Conservation (phyloP, 2,888 invertebrate genomes). For the Folsomia candida region DNA sequence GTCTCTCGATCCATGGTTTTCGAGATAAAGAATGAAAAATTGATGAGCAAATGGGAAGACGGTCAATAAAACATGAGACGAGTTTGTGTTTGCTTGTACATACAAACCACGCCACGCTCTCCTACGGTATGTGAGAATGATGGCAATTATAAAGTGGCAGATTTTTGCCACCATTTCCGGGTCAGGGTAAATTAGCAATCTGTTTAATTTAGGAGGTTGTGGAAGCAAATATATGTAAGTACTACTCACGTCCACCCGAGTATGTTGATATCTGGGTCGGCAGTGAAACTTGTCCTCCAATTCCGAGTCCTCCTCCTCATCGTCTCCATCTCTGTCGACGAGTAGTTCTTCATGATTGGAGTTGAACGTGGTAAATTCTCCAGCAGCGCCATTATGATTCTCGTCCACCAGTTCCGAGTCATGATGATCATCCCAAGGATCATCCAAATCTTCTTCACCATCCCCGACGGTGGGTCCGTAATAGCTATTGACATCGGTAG, state of each 20-base stretch:
- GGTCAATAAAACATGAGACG: background rate
- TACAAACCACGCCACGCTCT: slow-evolving; percentile 10
- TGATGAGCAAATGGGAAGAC: slow-evolving; percentile 4
- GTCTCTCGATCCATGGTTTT: no score
- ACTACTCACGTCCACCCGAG: slow-evolving; percentile 70
- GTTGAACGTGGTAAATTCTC: slow-evolving; percentile 11
- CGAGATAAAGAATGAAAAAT: slow-evolving; percentile 15
- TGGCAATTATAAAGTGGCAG: background rate
- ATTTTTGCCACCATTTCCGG: background rate
- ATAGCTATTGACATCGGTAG: slow-evolving; percentile 24
- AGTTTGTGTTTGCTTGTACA: slow-evolving; percentile 17
- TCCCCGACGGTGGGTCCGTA: slow-evolving; percentile 25
- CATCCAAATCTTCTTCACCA: slow-evolving; percentile 33
- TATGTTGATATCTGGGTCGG: slow-evolving; percentile 83
- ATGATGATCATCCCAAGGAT: slow-evolving; percentile 44
- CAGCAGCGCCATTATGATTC: slow-evolving; percentile 24
- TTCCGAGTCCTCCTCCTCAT: slow-evolving; percentile 43
- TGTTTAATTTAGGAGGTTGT: background rate
- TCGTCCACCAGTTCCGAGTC: slow-evolving; percentile 25
- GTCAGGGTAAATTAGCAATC: background rate
- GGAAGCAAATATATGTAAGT: no score
- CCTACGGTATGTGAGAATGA: slow-evolving; percentile 10
- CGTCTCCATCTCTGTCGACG: slow-evolving; percentile 35
- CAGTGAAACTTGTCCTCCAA: slow-evolving; percentile 60
- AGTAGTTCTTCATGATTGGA: slow-evolving; percentile 5